These are phyloP conservation scores for Volucella zonaria DNA, from an alignment of 2,888 invertebrate genomes.

Conservation along the genomic window DNA sequence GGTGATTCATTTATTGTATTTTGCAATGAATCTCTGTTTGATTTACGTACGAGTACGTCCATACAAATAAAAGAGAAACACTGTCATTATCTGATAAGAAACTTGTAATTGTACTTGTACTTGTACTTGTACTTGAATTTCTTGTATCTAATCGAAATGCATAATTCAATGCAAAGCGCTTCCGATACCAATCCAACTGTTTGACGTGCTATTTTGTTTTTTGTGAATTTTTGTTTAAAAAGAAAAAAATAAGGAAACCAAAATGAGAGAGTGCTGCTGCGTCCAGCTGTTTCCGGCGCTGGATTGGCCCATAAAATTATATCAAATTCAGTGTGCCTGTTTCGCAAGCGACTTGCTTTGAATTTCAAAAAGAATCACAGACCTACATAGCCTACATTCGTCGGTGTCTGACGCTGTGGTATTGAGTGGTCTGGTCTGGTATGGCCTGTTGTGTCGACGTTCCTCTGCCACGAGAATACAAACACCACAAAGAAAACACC, in stretches of 20 bases:
- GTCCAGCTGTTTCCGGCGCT: slow-evolving; percentile 70
- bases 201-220: background rate
- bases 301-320: slow-evolving; percentile 41
- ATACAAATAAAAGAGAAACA: slow-evolving; percentile 5
- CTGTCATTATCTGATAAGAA: slow-evolving; percentile 43
- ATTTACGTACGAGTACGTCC: background rate
- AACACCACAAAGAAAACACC: slow-evolving; percentile 52
- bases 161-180: slow-evolving; percentile 37
- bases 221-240: slow-evolving; percentile 12
- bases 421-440: background rate
- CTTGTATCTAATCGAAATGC: slow-evolving; percentile 34
- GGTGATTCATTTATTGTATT: slow-evolving; percentile 27
- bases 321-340: slow-evolving; percentile 57
- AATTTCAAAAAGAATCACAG: slow-evolving; percentile 65
- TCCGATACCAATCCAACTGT: slow-evolving; percentile 38
- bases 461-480: slow-evolving; percentile 20
- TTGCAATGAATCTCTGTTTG: slow-evolving; percentile 7
- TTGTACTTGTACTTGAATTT: background rate
- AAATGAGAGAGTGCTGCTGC: slow-evolving; percentile 36
- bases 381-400: slow-evolving; percentile 42
- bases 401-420: too few species aligned
- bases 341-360: slow-evolving; percentile 58
- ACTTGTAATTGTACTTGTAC: background rate
- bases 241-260: background rate
- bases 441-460: slow-evolving; percentile 8